These are phyloP conservation scores for Acanthornis magna DNA, from an alignment of 2,797 vertebrate species.

Conservation along the genomic window DNA sequence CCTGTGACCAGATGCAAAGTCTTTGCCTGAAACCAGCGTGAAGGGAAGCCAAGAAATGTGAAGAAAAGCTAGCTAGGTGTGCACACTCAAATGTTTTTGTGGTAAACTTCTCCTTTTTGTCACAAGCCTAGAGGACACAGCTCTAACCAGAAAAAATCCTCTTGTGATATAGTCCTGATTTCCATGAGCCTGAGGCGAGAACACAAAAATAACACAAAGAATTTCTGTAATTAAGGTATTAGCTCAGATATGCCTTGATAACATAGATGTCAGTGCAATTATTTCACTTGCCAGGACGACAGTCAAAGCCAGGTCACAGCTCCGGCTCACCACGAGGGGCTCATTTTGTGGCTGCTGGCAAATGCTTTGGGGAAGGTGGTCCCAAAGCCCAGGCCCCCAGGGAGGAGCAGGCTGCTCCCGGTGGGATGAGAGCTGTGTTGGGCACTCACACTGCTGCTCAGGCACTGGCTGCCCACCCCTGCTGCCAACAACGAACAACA, in stretches of 20 bases:
- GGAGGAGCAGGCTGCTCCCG: neutral
- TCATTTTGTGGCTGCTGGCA: fast-evolving
- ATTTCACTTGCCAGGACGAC: neutral
- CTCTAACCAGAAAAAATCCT: neutral
- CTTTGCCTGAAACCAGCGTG: neutral
- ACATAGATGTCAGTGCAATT: neutral
- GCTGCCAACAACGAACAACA: neutral
- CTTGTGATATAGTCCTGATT: neutral
- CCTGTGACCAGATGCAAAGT: neutral
- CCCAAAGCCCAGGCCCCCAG: neutral
- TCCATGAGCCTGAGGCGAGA: neutral
- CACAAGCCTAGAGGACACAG: neutral
- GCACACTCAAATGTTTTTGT: neutral
- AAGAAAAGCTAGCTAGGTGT: neutral
- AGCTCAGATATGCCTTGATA: neutral
- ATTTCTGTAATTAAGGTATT: neutral
- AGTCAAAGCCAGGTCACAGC: neutral
- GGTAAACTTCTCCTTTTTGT: neutral
- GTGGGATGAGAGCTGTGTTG: fast-evolving
- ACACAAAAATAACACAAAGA: neutral
- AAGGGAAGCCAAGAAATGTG: neutral
- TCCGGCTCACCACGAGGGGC: neutral
- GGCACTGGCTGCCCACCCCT: neutral
- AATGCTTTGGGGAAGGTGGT: neutral
- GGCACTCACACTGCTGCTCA: neutral